A percentile compares a stretch with the other conserved stretches of the same genome.
Evolutionary conservation across 2,888 invertebrate genomes (phyloP).

Genomic region (Sympetrum striolatum): DNA sequence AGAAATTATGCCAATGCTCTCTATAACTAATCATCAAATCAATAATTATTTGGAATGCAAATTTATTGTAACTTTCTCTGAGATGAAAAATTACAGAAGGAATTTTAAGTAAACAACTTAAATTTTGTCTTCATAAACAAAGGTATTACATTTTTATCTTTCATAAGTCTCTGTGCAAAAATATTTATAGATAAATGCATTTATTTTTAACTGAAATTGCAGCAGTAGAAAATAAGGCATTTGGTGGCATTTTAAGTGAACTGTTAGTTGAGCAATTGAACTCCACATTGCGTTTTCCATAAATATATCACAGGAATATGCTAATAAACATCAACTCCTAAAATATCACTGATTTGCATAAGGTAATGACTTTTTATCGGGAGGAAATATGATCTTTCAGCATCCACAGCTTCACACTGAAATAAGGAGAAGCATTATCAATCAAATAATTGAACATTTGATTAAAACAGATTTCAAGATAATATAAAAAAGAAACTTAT

Average conservation of each 20-base stretch:
- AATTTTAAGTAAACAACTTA: background rate
- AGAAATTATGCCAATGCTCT: too few relatives aligned
- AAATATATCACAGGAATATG: conserved; percentile 33
- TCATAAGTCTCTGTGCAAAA: background rate
- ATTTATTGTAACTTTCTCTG: background rate
- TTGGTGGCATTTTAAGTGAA: background rate
- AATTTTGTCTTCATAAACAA: background rate
- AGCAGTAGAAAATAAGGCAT: background rate
- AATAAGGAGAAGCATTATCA: conserved; percentile 11
- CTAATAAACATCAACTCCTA: conserved; percentile 37
- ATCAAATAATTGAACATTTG: background rate
- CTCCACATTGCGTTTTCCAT: background rate
- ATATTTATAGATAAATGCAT: background rate
- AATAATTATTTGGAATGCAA: background rate
- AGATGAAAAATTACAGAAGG: background rate
- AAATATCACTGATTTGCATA: conserved; percentile 28
- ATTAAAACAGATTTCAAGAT: background rate
- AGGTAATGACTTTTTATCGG: conserved; percentile 53
- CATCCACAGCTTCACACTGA: conserved; percentile 55
- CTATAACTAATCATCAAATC: background rate
- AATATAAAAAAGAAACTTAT: too few relatives aligned
- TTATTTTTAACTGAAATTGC: background rate
- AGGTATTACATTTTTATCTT: background rate
- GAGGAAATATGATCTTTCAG: conserved; percentile 51
- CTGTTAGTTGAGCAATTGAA: conserved; percentile 12